Conservation (phyloP, 2,797 vertebrate species). For the Hybognathus amarus region DNA sequence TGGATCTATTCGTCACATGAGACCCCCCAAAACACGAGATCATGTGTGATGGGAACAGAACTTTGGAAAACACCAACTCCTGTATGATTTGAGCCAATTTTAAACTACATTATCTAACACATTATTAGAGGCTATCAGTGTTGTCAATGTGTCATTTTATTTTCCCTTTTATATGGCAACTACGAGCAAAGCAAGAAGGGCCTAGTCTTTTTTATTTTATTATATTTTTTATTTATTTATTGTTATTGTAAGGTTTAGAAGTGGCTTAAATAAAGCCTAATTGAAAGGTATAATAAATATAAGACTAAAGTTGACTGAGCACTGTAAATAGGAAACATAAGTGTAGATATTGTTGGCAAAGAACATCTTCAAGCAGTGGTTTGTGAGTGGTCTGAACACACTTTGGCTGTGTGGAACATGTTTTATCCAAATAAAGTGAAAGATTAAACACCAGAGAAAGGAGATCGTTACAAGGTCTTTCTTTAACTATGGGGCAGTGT, state of each 20-base stretch:
- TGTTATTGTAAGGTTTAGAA: neutral
- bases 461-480: neutral
- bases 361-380: neutral
- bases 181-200: no score
- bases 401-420: neutral
- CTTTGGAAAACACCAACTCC: neutral
- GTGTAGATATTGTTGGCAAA: neutral
- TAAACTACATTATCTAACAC: neutral
- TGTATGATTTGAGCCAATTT: neutral
- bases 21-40: constrained; percentile 1
- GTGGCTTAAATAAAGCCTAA: neutral
- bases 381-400: neutral
- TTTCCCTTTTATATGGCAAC: neutral
- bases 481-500: neutral
- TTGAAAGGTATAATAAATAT: neutral
- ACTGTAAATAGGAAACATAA: neutral
- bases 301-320: neutral
- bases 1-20: constrained; percentile 54
- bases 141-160: neutral
- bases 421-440: neutral
- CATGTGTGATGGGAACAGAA: neutral
- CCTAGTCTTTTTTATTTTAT: neutral
- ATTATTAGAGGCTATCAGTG: neutral
- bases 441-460: neutral
- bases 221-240: neutral